Evolutionary conservation across 1,140 invertebrate genomes (phyloP), one percentile per base, ranked within the genome.

Genomic region (Gryllus bimaculatus): DNA sequence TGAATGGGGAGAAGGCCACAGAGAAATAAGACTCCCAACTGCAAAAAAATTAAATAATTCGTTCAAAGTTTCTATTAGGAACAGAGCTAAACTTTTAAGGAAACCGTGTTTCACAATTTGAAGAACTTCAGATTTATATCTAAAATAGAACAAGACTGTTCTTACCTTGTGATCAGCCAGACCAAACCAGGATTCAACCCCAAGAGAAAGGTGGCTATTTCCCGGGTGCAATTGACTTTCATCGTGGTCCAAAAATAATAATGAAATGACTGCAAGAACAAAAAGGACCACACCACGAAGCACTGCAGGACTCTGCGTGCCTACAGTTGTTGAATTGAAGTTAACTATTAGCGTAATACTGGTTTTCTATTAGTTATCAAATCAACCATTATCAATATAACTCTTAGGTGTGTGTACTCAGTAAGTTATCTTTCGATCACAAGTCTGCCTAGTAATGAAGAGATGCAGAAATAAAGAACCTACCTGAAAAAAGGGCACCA

Each of bases 141-240:
- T 39, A 39, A 39, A 39, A 39, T 39, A 1, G 6, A 15, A 73
- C 4, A 39, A 39, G 26, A 39, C 26, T 39, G 26, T 66, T 39
- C 39, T 76, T 81, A 81, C 81, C 74, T 81, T 81, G 48, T 81
- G 81, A 49, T 81, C 81, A 13, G 81, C 79, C 47, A 81, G 75
- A 39, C 79, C 81, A 39, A 81, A 75, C 81, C 78, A 81, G 8
- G 81, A 81, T 15, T 39, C 39, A 15, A 73, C 18, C 8, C 73
- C 74, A 47, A 54, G 76, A 75, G 76, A 78, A 12, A 75, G 39
- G 66, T 81, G 80, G 15, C n/a, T 75, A 47, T 77, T 21, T n/a
- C 66, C 80, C 8, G 74, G 75, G 26, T 81, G 80, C 74, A 54
- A 66, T n/a, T 74, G 75, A 73, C 47, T 73, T 21, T 81, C 81